Percentiles rank a stretch among this genome's conserved stretches.
Conservation (phyloP, 23 tunicate species). For the Trididemnum nubilum region DNA sequence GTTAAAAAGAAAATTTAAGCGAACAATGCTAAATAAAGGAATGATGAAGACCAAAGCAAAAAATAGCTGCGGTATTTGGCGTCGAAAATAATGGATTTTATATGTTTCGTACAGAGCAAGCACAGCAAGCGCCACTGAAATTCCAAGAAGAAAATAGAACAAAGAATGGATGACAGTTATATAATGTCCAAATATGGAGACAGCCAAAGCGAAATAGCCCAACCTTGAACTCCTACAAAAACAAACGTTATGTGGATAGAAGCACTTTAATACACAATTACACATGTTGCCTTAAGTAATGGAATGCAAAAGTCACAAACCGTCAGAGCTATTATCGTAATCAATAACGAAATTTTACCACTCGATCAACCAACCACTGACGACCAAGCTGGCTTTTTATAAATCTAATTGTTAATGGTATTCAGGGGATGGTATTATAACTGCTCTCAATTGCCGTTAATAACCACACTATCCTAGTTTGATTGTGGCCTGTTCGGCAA, state of each 20-base stretch:
- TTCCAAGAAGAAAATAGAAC: conserved; percentile 57
- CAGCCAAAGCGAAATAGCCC: conserved; percentile 9
- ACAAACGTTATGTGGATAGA: neutral
- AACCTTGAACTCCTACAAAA: conserved; percentile 54
- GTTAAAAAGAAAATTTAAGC: neutral
- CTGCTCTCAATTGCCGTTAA: too few species aligned
- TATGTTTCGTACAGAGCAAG: conserved; percentile 72
- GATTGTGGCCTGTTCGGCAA: too few species aligned
- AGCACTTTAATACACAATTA: too few species aligned
- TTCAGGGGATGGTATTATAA: too few species aligned
- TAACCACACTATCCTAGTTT: too few species aligned
- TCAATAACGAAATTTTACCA: too few species aligned
- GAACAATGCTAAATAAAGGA: conserved; percentile 26
- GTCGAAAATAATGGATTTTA: conserved; percentile 66
- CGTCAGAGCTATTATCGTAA: too few species aligned
- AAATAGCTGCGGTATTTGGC: conserved; percentile 39
- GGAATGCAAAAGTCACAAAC: too few species aligned
- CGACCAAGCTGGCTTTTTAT: too few species aligned
- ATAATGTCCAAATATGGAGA: conserved; percentile 33
- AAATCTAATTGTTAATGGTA: too few species aligned
- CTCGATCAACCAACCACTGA: too few species aligned
- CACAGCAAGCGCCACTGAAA: conserved; percentile 50
- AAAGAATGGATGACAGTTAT: conserved; percentile 43
- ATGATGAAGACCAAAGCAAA: conserved; percentile 25
- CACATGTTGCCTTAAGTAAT: too few species aligned